These are phyloP conservation scores for Toxotes chatareus DNA, from an alignment of 2,113 vertebrate genomes.

Conservation along the genomic window DNA sequence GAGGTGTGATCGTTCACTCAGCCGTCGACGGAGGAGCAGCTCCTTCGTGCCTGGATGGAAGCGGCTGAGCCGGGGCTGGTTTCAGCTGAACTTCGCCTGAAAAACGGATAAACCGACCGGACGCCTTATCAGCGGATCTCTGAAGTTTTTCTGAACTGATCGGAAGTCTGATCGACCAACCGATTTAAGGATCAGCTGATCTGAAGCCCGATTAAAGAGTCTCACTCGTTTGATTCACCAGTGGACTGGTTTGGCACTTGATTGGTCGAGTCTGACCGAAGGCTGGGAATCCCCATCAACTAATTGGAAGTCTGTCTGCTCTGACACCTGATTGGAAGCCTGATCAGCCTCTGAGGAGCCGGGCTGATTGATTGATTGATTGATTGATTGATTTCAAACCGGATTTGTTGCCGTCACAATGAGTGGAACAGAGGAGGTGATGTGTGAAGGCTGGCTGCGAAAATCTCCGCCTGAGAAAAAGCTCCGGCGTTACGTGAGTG, in stretches of 20 bases:
- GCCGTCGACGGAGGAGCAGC: conserved; percentile 23
- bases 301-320: too few species aligned
- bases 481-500: conserved; percentile 93
- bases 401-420: too few species aligned
- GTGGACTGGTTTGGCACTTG: too few species aligned
- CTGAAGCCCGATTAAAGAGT: background rate
- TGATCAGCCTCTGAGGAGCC: background rate
- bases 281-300: too few species aligned
- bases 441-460: conserved; percentile 94
- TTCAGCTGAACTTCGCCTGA: background rate
- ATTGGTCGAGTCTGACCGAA: background rate
- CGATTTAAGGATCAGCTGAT: background rate
- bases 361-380: background rate
- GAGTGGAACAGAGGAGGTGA: conserved; percentile 87
- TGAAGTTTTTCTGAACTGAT: background rate
- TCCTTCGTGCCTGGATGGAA: conserved; percentile 7
- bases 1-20: conserved; percentile 54
- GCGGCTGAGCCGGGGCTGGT: background rate
- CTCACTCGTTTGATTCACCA: background rate
- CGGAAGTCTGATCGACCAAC: background rate
- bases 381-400: background rate
- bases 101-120: too few species aligned
- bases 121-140: background rate
- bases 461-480: conserved; percentile 96
- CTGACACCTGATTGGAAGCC: background rate